A percentile compares a stretch with the other conserved stretches of the same genome.
Evolutionary conservation across 2,113 vertebrate species (phyloP).

Genomic region (Coptodon rendalli): DNA sequence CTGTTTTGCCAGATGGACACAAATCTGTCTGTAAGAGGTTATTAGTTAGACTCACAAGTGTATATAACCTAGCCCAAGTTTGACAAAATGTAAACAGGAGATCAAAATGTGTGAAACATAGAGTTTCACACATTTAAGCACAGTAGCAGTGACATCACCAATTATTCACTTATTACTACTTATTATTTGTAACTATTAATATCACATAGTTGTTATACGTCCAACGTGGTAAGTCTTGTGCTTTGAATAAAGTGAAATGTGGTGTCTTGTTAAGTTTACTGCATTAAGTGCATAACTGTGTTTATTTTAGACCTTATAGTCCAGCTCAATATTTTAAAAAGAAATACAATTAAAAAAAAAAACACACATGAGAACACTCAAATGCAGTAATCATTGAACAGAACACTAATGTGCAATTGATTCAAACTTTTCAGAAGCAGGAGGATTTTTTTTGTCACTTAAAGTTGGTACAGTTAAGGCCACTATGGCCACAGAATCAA

Average conservation of each 20-base stretch:
- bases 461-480: background rate
- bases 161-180: background rate
- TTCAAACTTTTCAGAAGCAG: background rate
- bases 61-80: background rate
- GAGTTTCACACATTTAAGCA: background rate
- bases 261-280: background rate
- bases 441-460: background rate
- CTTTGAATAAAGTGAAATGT: background rate
- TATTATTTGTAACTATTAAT: background rate
- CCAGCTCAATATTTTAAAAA: background rate
- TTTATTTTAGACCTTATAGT: background rate
- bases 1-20: background rate
- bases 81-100: background rate
- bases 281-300: background rate
- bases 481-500: background rate
- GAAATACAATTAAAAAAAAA: background rate
- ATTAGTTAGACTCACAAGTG: background rate
- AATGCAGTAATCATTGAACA: background rate
- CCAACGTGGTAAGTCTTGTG: background rate
- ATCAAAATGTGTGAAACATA: background rate
- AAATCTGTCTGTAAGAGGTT: background rate
- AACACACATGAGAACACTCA: background rate
- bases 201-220: background rate
- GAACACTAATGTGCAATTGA: accelerated
- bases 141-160: background rate